Conservation (phyloP, 1,140 invertebrate species). For the Diabrotica virgifera region DNA sequence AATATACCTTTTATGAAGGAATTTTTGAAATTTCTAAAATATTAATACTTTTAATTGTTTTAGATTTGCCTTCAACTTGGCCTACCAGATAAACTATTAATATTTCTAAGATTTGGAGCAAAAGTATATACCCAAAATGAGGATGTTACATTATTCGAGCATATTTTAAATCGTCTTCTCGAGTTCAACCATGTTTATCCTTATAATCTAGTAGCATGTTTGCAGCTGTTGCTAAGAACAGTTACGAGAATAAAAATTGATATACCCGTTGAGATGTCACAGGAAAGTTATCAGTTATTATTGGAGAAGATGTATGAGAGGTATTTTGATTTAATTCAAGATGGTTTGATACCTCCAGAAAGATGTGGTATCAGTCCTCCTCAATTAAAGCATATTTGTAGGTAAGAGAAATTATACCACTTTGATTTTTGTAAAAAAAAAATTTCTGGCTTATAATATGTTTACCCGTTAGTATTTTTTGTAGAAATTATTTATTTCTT, state of each 20-base stretch:
- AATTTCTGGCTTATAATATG: too few relatives aligned
- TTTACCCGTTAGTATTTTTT: too few relatives aligned
- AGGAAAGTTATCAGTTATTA: conserved; percentile 50
- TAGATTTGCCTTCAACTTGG: conserved; percentile 62
- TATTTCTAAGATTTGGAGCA: conserved; percentile 69
- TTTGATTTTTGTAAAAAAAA: too few relatives aligned
- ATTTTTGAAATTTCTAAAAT: too few relatives aligned
- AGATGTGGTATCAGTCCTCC: conserved; percentile 60
- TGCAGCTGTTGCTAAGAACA: conserved; percentile 64
- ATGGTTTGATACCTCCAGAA: conserved; percentile 59
- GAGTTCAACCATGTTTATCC: conserved; percentile 63
- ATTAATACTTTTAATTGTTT: neutral
- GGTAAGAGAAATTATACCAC: conserved; percentile 34
- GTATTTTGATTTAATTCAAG: conserved; percentile 60
- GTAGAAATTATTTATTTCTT: too few relatives aligned
- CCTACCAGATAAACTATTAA: conserved; percentile 66
- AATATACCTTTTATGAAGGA: too few relatives aligned
- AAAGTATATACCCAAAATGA: conserved; percentile 52
- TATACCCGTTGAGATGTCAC: conserved; percentile 38
- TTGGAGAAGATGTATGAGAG: conserved; percentile 58
- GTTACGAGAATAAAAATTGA: conserved; percentile 52
- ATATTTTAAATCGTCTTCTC: conserved; percentile 61
- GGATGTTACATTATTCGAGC: conserved; percentile 54
- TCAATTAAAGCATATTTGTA: conserved; percentile 60
- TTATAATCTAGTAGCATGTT: conserved; percentile 62